A percentile compares a stretch with the other conserved stretches of the same genome.
These are phyloP conservation scores for Tyrannus savana DNA, from an alignment of 2,113 vertebrate species.

Conservation along the genomic window DNA sequence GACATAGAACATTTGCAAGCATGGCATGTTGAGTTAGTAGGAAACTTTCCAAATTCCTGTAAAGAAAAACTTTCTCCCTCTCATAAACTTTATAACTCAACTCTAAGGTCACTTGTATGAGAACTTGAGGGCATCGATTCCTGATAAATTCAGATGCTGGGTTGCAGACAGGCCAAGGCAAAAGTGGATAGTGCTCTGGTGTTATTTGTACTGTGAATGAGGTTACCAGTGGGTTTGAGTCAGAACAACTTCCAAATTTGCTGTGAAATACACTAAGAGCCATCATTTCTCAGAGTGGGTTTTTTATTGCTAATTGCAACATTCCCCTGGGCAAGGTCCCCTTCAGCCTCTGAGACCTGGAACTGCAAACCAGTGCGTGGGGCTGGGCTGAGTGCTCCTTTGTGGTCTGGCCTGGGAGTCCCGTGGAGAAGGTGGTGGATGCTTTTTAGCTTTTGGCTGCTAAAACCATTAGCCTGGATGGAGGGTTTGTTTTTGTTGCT, in stretches of 20 bases:
- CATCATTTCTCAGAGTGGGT: background rate
- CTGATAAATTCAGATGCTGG: background rate
- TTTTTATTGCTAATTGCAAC: background rate
- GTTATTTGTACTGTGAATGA: background rate
- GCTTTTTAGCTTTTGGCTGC: background rate
- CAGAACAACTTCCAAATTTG: background rate
- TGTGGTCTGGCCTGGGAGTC: background rate
- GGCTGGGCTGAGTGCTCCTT: background rate
- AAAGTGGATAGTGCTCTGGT: background rate
- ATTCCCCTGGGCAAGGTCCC: background rate
- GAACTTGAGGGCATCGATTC: background rate
- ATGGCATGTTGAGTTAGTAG: background rate
- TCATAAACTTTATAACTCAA: background rate
- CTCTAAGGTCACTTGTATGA: background rate
- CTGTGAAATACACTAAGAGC: background rate
- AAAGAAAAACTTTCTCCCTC: background rate
- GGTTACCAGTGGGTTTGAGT: background rate
- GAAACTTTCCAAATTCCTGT: background rate
- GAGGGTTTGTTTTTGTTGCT: slow-evolving; percentile 10
- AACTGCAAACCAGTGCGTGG: background rate
- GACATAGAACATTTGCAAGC: background rate
- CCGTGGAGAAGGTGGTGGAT: background rate
- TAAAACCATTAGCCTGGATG: background rate
- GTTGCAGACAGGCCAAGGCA: background rate
- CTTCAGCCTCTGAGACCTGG: background rate